These are phyloP conservation scores for Nemurella pictetii DNA, from an alignment of 2,888 invertebrate species.

Conservation along the genomic window DNA sequence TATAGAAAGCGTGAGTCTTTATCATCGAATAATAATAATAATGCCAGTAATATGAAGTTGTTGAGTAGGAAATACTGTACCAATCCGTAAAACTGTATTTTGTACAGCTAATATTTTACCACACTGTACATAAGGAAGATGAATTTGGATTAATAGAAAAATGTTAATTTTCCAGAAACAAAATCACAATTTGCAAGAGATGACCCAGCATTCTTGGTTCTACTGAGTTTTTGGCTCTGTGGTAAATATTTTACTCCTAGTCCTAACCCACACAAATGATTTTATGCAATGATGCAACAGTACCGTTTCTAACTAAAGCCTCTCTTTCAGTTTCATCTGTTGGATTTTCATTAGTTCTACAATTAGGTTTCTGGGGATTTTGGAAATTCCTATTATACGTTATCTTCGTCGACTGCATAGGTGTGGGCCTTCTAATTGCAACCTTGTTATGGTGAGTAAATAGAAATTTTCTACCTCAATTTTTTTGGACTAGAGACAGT, in stretches of 20 bases:
- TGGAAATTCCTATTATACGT: slow-evolving; percentile 87
- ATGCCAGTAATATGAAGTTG: too few species aligned
- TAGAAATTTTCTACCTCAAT: neutral
- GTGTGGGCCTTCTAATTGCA: slow-evolving; percentile 82
- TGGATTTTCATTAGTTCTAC: slow-evolving; percentile 80
- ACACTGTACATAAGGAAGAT: too few species aligned
- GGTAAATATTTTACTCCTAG: slow-evolving; percentile 65
- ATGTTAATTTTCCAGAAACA: slow-evolving; percentile 71
- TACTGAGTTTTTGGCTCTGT: slow-evolving; percentile 82
- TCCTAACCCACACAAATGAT: neutral
- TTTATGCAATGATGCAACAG: neutral
- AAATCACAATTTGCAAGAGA: slow-evolving; percentile 98
- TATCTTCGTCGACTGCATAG: slow-evolving; percentile 92
- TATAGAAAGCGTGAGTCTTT: slow-evolving; percentile 94
- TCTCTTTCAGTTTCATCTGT: slow-evolving; percentile 80
- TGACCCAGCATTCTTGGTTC: slow-evolving; percentile 96
- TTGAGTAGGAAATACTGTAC: too few species aligned
- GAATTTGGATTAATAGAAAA: too few species aligned
- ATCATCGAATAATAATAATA: too few species aligned
- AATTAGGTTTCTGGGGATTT: slow-evolving; percentile 69
- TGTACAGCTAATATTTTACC: too few species aligned
- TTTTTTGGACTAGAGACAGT: too few species aligned
- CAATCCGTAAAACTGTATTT: too few species aligned
- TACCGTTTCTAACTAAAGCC: slow-evolving; percentile 38
- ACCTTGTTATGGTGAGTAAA: slow-evolving; percentile 82